These are phyloP conservation scores for Bovichtus variegatus DNA, from an alignment of 2,797 vertebrate genomes.

Conservation along the genomic window DNA sequence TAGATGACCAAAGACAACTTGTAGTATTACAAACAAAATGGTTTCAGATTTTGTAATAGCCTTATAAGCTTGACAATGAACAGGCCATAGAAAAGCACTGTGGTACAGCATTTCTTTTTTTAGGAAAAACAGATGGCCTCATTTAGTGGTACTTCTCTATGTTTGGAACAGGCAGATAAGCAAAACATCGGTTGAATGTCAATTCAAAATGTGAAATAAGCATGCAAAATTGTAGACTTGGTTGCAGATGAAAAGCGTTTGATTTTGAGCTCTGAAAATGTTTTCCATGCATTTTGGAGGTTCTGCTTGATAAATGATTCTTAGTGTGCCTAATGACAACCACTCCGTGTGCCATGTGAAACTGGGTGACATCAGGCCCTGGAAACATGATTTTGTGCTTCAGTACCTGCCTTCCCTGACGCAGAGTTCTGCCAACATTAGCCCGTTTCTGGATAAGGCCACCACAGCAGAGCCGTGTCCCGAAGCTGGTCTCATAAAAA, in stretches of 20 bases:
- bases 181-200: not conserved
- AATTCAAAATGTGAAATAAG: conserved; percentile 34
- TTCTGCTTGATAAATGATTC: conserved; percentile 19
- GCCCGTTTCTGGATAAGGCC: conserved; percentile 33
- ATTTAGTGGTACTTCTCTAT: conserved; percentile 21
- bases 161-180: conserved; percentile 26
- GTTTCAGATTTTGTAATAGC: conserved; percentile 16
- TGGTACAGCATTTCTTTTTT: conserved; percentile 6
- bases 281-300: conserved; percentile 23
- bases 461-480: conserved; percentile 39
- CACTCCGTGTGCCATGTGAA: conserved; percentile 18
- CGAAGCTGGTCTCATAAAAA: conserved; percentile 47
- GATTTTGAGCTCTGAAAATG: conserved; percentile 13
- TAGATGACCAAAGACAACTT: conserved; percentile 20
- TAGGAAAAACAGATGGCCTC: conserved; percentile 25
- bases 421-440: not conserved
- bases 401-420: conserved; percentile 43
- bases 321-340: conserved; percentile 15
- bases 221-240: conserved; percentile 10
- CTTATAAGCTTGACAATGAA: not conserved
- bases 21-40: not conserved
- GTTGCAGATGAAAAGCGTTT: conserved; percentile 28
- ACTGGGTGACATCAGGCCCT: conserved; percentile 34
- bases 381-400: conserved; percentile 34
- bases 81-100: conserved; percentile 18